phyloP scores from a whole-genome alignment of 2,113 vertebrate genomes.

The Fukomys damarensis region DNA sequence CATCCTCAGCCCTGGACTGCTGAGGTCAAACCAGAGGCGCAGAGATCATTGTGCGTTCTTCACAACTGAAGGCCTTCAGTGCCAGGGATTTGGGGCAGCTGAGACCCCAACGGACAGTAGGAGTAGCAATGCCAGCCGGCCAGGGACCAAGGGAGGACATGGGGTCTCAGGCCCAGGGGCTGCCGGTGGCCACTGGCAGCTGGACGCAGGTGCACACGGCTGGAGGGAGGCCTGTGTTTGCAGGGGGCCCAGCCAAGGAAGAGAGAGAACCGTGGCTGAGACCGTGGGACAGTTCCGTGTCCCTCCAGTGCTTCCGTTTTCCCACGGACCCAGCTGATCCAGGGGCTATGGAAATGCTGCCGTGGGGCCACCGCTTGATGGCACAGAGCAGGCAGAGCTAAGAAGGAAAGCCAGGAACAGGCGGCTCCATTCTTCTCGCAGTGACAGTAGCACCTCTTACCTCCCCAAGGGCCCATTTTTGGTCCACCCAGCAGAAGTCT shows the following conservation, averaged over 20 bases:
- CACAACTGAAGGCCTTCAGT: neutral
- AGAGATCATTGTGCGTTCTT: neutral
- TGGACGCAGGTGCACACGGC: no score
- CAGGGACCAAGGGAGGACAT: neutral
- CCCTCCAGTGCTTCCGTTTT: neutral
- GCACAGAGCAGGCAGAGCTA: neutral
- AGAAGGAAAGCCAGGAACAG: neutral
- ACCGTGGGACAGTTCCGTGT: neutral
- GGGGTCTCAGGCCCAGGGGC: neutral
- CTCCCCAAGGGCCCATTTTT: neutral
- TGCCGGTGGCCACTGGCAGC: neutral
- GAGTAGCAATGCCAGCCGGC: neutral
- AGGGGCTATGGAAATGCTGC: neutral
- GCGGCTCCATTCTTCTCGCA: neutral
- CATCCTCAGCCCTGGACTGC: fast-evolving
- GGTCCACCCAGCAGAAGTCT: neutral
- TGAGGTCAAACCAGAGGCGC: neutral
- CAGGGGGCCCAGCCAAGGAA: neutral
- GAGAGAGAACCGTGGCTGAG: neutral
- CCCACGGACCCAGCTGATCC: neutral
- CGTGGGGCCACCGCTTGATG: no score
- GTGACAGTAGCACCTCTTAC: fast-evolving
- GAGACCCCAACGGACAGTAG: neutral
- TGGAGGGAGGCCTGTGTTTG: neutral
- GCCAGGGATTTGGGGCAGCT: neutral